Percentiles rank a stretch among this genome's conserved stretches.
Conservation (phyloP, 2,113 vertebrate genomes). For the human region GRCh38 chr18:74640501-74641000, state of each 20-base stretch:
- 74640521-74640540: slow-evolving; percentile 77
- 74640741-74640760: neutral
- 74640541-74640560: slow-evolving; percentile 69
- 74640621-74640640: neutral
- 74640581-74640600: slow-evolving; percentile 65
- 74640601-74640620: slow-evolving; percentile 24
- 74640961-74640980: slow-evolving; percentile 83
- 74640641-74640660: slow-evolving; percentile 48
- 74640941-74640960: slow-evolving; percentile 75
- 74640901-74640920: slow-evolving; percentile 77
- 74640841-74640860: slow-evolving; percentile 34
- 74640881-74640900: slow-evolving; percentile 69
- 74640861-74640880: slow-evolving; percentile 63
- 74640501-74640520: slow-evolving; percentile 80
- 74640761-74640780: slow-evolving; percentile 55
- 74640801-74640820: slow-evolving; percentile 30
- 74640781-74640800: slow-evolving; percentile 53
- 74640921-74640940: slow-evolving; percentile 71
- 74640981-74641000: slow-evolving; percentile 86
- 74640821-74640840: slow-evolving; percentile 64
- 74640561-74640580: slow-evolving; percentile 54
- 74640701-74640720: slow-evolving; percentile 24
- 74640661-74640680: slow-evolving; percentile 46
- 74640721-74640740: neutral
- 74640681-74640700: slow-evolving; percentile 45